These are phyloP conservation scores for Micromys minutus DNA, from an alignment of 2,113 vertebrate genomes.

Conservation along the genomic window DNA sequence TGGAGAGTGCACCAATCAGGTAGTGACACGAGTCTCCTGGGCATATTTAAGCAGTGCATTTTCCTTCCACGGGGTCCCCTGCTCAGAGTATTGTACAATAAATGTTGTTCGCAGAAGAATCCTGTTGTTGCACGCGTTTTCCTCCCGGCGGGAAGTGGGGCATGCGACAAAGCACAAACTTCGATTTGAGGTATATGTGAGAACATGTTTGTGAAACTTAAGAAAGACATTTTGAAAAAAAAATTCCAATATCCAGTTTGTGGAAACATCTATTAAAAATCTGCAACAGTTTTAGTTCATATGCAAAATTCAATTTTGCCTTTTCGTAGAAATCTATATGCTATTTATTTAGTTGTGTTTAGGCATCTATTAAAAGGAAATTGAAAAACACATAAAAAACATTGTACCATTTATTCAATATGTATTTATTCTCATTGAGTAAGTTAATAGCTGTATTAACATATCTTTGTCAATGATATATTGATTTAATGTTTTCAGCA, in stretches of 20 bases:
- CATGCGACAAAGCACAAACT: too few relatives aligned
- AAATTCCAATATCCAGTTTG: conserved; percentile 11
- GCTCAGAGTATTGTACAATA: too few relatives aligned
- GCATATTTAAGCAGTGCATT: too few relatives aligned
- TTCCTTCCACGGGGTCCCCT: too few relatives aligned
- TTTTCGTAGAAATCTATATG: neutral
- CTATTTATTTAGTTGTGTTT: conserved; percentile 19
- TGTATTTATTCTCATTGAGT: neutral
- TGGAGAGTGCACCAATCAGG: too few relatives aligned
- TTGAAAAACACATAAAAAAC: neutral
- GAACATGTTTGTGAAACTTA: neutral
- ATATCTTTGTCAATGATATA: conserved; percentile 17
- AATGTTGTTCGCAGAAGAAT: too few relatives aligned
- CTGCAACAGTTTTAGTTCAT: neutral
- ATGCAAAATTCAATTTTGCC: neutral
- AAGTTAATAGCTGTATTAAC: neutral
- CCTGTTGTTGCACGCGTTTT: too few relatives aligned
- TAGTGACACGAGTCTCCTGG: too few relatives aligned
- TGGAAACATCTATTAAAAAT: conserved; percentile 24
- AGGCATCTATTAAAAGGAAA: conserved; percentile 21
- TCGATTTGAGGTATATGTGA: neutral
- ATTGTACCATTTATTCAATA: conserved; percentile 7
- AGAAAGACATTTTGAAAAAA: conserved; percentile 34
- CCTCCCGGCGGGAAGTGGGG: too few relatives aligned
- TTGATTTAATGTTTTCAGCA: conserved; percentile 41